phyloP scores from a whole-genome alignment of 2,888 invertebrate species.

The Acronicta alni region DNA sequence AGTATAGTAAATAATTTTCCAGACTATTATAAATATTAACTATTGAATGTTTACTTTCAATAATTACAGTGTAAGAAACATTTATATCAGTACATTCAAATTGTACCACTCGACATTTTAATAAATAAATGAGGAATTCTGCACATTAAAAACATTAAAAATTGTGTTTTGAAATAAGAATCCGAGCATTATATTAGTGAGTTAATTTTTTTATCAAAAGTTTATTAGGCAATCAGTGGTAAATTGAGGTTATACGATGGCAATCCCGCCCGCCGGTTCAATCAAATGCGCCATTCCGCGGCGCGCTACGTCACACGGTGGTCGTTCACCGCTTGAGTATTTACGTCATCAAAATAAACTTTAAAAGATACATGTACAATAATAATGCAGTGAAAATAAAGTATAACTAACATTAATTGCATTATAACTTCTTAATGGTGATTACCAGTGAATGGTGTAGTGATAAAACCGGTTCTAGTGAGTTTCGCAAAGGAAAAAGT shows the following conservation, averaged over 20 bases:
- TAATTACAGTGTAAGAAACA: no score
- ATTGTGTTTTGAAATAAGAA: no score
- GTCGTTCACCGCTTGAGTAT: slow-evolving; percentile 50
- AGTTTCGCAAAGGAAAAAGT: slow-evolving; percentile 44
- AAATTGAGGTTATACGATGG: slow-evolving; percentile 46
- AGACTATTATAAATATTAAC: no score
- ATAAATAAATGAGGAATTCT: no score
- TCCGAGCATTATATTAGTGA: no score
- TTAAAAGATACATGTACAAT: slow-evolving; percentile 49
- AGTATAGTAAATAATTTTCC: no score
- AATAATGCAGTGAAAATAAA: slow-evolving; percentile 40
- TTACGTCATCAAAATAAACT: slow-evolving; percentile 74
- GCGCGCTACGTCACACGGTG: slow-evolving; percentile 62
- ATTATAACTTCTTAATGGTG: slow-evolving; percentile 11
- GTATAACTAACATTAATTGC: slow-evolving; percentile 8
- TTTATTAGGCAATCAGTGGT: slow-evolving; percentile 10
- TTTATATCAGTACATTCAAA: no score
- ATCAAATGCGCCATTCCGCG: slow-evolving; percentile 80
- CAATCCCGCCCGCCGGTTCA: slow-evolving; percentile 65
- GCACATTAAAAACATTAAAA: no score
- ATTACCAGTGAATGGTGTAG: slow-evolving; percentile 9
- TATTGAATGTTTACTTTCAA: no score
- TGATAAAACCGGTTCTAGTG: slow-evolving; percentile 16
- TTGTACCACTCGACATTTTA: no score
- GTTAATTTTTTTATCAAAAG: not conserved